Base-by-base conservation (phyloP, 2,113 vertebrate species). In the Laterallus jamaicensis region DNA sequence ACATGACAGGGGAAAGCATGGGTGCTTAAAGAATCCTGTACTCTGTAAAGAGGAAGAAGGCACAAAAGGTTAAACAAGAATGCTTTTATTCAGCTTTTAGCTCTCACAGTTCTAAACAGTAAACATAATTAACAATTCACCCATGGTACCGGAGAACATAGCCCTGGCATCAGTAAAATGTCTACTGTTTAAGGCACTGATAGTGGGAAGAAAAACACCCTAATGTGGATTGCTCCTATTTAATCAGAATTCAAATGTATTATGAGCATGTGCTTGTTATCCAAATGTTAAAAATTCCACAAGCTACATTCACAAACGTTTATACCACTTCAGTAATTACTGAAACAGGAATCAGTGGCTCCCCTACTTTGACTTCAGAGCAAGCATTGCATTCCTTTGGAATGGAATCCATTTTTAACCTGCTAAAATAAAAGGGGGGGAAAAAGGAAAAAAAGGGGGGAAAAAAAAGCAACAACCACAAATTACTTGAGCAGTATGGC, bases 161-260 rank as follows among this genome's bases (percentile, higher is more conserved):
- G 42, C 59, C 47, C 63, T 24, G 35, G 69, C 29, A 82, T 91
- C 92, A 96, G 92, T 50, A 96, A 97, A 96, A 90, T 71, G 69
- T 93, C 82, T 92, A 90, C 63, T 93, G 88, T 79, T 95, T 95
- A 98, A 98, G 98, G 97, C 97, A 97, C 97, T 91, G 91, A 67
- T 59, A 81, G 69, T 77, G 59, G 82, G 50, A 79, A 90, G 49
- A 42, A 92, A 93, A 77, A 70, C 74, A 9, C 71, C 6, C 3
- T 29, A 62, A 78, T 9, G 5, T 3, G 8, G 78, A 78, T 21
- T 81, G 31, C 54, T 86, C 54, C 49, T 22, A 14, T 55, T 69
- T 28, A 42, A 86, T 55, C 2, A 29, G 39, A 64, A 25, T 66
- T 35, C 37, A 49, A 24, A 58, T 66, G 59, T 42, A 16, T 47